Evolutionary conservation across 1,140 invertebrate species (phyloP).

Genomic region (Drosophila willistoni): DNA sequence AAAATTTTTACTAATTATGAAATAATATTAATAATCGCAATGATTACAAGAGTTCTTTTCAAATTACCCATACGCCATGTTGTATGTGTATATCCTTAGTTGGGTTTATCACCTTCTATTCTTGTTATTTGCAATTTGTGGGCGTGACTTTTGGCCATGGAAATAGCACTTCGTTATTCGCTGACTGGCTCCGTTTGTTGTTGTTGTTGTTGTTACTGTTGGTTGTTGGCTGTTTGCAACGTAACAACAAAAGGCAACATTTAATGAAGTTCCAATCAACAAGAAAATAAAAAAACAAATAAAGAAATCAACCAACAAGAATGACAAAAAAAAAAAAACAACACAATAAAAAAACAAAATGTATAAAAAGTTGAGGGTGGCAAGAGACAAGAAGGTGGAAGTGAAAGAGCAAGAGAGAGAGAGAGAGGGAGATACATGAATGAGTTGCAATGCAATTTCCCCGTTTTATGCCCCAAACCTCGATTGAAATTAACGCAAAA

Average conservation of each 20-base stretch:
- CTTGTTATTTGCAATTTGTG: constrained; percentile 17
- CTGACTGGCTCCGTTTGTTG: constrained; percentile 32
- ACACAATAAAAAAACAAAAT: constrained; percentile 41
- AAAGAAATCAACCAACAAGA: constrained; percentile 57
- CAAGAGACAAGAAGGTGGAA: constrained; percentile 20
- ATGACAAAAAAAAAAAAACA: constrained; percentile 52
- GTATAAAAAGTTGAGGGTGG: constrained; percentile 13
- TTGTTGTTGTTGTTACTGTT: constrained; percentile 24
- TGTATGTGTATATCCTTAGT: not conserved
- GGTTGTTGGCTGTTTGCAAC: constrained; percentile 2
- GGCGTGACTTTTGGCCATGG: constrained; percentile 37
- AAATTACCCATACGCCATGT: constrained; percentile 58
- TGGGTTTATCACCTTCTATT: constrained; percentile 2
- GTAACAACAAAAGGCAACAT: constrained; percentile 60
- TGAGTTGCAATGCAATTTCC: constrained; percentile 35
- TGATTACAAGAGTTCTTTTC: not conserved
- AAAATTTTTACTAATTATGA: not conserved
- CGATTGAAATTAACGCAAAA: constrained; percentile 78
- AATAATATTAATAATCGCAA: not conserved
- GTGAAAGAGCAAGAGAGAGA: constrained; percentile 3
- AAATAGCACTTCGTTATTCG: constrained; percentile 36
- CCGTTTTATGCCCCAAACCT: constrained; percentile 30
- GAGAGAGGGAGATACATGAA: not conserved
- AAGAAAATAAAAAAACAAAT: constrained; percentile 62
- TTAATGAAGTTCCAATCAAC: constrained; percentile 71